These are phyloP conservation scores for Octodonta nipae DNA, from an alignment of 2,888 invertebrate genomes.

Conservation along the genomic window DNA sequence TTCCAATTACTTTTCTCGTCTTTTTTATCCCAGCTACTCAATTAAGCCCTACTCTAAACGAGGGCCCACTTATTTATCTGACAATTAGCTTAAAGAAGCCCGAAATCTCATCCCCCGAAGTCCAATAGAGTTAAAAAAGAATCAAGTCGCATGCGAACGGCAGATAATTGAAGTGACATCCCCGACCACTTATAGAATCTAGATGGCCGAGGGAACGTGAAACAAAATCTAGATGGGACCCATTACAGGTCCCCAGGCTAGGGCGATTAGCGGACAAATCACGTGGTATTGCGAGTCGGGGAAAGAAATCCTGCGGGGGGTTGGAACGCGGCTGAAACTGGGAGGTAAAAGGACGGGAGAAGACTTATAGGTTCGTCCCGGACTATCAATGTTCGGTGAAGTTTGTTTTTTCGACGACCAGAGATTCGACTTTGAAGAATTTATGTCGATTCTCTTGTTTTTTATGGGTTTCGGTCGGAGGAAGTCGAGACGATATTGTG, in stretches of 20 bases:
- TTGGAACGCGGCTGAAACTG: neutral
- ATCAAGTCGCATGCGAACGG: conserved; percentile 19
- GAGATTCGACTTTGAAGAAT: conserved; percentile 30
- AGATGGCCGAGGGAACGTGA: conserved; percentile 16
- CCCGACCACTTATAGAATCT: conserved; percentile 25
- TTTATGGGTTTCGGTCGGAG: conserved; percentile 4
- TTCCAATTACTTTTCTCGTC: conserved; percentile 7
- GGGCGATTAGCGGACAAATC: conserved; percentile 36
- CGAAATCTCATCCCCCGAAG: conserved; percentile 19
- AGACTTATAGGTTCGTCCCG: conserved; percentile 35
- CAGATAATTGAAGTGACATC: conserved; percentile 21
- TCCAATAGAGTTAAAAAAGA: conserved; percentile 25
- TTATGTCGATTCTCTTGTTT: conserved; percentile 27
- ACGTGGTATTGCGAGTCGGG: conserved; percentile 23
- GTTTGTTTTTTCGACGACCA: conserved; percentile 22
- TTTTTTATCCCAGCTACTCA: conserved; percentile 14
- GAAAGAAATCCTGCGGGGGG: neutral
- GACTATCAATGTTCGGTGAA: conserved; percentile 32
- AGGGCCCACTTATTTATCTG: conserved; percentile 21
- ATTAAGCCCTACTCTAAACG: conserved; percentile 13
- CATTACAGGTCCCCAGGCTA: conserved; percentile 30
- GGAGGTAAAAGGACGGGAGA: conserved; percentile 18
- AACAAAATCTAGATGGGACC: conserved; percentile 22
- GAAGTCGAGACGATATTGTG: too few relatives aligned
- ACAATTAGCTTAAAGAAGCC: conserved; percentile 23